Conservation (phyloP, 2,113 vertebrate genomes). For the Marmota monax region DNA sequence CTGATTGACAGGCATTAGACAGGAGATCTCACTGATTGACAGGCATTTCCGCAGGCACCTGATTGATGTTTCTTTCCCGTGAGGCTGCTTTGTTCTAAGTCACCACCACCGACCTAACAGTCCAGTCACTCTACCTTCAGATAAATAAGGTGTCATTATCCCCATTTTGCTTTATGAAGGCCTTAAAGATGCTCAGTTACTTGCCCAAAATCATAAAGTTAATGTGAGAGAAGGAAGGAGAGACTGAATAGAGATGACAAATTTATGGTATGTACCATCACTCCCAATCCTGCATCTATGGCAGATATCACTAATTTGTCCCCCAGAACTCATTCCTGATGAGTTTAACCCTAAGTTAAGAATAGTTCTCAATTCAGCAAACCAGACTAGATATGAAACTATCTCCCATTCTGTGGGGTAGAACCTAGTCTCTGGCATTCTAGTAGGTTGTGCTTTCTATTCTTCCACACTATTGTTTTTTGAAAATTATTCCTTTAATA, state of each 20-base stretch:
- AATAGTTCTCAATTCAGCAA: conserved; percentile 15
- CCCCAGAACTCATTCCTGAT: neutral
- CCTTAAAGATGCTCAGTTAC: conserved; percentile 33
- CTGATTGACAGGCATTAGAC: no score
- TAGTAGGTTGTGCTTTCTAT: neutral
- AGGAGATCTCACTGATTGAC: no score
- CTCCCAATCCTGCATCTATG: neutral
- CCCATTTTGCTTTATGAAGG: conserved; percentile 16
- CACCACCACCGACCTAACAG: no score
- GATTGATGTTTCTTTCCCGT: no score
- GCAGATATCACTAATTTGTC: neutral
- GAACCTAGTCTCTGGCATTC: neutral
- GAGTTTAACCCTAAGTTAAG: neutral
- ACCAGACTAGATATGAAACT: conserved; percentile 1
- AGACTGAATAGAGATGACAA: neutral
- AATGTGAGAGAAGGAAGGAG: neutral
- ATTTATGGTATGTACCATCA: neutral
- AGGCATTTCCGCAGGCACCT: no score
- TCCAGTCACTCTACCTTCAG: neutral
- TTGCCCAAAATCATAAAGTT: conserved; percentile 1
- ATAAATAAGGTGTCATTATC: neutral
- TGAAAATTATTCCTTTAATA: conserved; percentile 50
- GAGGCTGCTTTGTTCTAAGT: no score
- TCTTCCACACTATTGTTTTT: neutral
- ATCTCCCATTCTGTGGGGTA: neutral